phyloP scores from a whole-genome alignment of 2,113 vertebrate species.

The Capreolus pygargus region DNA sequence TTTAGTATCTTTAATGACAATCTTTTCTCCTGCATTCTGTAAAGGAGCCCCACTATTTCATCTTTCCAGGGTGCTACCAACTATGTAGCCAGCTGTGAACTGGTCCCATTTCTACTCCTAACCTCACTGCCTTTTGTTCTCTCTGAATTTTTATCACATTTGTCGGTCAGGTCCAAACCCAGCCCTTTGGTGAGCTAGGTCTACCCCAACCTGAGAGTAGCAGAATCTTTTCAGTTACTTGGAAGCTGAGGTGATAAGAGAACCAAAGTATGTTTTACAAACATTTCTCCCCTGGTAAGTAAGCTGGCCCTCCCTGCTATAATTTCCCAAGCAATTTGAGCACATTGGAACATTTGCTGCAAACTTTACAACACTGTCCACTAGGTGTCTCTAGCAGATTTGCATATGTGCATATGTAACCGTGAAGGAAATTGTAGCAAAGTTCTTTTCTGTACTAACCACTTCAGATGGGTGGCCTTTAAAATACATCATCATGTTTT shows the following conservation, averaged over 20 bases:
- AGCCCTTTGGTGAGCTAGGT: neutral
- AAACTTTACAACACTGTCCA: constrained; percentile 11
- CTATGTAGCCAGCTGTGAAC: neutral
- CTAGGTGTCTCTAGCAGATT: constrained; percentile 44
- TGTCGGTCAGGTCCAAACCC: neutral
- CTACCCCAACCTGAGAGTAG: neutral
- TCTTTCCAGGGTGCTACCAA: neutral
- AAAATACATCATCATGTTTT: neutral
- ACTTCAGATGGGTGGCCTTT: neutral
- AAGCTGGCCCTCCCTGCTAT: neutral
- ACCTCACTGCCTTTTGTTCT: neutral
- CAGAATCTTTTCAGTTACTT: neutral
- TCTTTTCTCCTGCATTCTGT: neutral
- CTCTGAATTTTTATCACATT: neutral
- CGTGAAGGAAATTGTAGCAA: neutral
- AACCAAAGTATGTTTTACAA: neutral
- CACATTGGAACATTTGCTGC: neutral
- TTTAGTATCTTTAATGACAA: neutral
- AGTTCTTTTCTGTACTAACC: neutral
- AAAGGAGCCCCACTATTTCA: neutral
- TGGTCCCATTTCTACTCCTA: neutral
- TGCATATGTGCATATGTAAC: rapidly evolving
- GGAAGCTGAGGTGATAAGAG: neutral
- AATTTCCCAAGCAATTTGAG: neutral
- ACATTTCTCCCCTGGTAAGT: neutral